Conservation (phyloP, 2,113 vertebrate species). For the Ivindomyrus marchei region DNA sequence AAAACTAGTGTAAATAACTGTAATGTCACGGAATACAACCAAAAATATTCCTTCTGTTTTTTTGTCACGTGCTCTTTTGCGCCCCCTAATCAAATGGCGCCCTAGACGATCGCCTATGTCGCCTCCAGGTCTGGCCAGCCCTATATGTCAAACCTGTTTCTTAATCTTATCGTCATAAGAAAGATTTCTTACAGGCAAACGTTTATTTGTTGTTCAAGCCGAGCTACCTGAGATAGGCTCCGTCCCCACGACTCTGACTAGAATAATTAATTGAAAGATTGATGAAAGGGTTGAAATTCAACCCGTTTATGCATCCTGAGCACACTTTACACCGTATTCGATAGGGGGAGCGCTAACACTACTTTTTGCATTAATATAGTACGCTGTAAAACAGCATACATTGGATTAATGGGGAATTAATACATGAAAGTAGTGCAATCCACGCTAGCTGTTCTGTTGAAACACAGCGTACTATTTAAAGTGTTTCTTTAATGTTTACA, state of each 20-base stretch:
- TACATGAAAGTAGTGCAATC: not conserved
- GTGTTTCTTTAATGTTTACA: not conserved
- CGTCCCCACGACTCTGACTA: not conserved
- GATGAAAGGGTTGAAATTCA: not conserved
- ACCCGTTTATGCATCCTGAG: not conserved
- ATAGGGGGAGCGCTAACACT: constrained; percentile 6
- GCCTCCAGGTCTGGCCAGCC: not conserved
- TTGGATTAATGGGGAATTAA: not conserved
- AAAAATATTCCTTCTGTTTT: not conserved
- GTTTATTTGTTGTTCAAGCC: not conserved
- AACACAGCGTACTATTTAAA: not conserved
- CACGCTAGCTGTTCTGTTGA: not conserved
- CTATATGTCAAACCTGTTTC: not conserved
- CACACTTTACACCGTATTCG: not conserved
- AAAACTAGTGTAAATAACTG: not conserved
- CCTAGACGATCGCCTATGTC: not conserved
- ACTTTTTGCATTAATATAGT: not conserved
- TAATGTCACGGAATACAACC: not conserved
- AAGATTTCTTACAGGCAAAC: not conserved
- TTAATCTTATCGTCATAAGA: not conserved
- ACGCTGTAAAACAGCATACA: not conserved
- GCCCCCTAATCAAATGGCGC: not conserved
- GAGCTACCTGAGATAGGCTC: not conserved
- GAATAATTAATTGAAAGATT: not conserved
- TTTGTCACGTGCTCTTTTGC: not conserved